Conservation (phyloP, 1,140 invertebrate genomes). For the Heliconius hewitsoni region DNA sequence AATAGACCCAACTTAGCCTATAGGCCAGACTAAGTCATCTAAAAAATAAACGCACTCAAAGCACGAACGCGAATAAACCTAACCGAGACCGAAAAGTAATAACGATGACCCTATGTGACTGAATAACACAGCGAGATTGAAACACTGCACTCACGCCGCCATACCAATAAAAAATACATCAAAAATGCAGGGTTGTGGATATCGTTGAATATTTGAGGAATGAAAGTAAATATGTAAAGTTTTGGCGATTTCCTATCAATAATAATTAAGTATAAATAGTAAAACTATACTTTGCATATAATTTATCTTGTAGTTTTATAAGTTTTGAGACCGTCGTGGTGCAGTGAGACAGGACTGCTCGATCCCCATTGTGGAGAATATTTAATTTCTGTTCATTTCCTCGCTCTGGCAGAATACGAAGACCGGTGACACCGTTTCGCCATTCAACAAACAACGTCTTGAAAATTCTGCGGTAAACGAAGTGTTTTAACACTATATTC, state of each 20-base stretch:
- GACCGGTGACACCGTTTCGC: too few species aligned
- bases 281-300: background rate
- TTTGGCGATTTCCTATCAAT: background rate
- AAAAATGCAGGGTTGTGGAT: constrained; percentile 5
- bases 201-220: constrained; percentile 9
- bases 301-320: too few species aligned
- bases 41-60: background rate
- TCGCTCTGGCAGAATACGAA: background rate
- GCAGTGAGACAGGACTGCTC: too few species aligned
- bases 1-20: background rate
- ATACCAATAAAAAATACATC: constrained; percentile 8
- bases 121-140: constrained; percentile 12
- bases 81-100: constrained; percentile 15
- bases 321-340: too few species aligned
- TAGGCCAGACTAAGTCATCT: background rate
- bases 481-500: too few species aligned
- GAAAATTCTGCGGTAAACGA: too few species aligned
- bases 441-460: too few species aligned
- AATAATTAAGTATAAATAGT: constrained; percentile 4
- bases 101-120: constrained; percentile 13
- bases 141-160: constrained; percentile 5
- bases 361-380: too few species aligned
- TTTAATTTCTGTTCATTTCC: background rate
- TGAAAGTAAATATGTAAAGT: background rate
- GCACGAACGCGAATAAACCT: constrained; percentile 10